Evolutionary conservation across 2,888 invertebrate genomes (phyloP), one percentile per base, ranked within the genome.

Genomic region (Diplolepis rosae): DNA sequence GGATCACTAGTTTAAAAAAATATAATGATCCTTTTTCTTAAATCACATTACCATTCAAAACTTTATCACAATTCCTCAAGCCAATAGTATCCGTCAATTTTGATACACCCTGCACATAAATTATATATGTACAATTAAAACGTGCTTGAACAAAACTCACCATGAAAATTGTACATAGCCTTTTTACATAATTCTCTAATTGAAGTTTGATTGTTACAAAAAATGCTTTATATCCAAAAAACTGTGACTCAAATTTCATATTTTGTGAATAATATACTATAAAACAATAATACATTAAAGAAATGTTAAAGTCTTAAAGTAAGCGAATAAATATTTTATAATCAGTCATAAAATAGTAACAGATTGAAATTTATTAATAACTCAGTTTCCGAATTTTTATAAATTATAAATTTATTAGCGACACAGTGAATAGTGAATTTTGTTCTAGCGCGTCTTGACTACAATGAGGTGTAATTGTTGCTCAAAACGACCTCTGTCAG

Each of bases 381-480:
- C n/a, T n/a, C n/a, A n/a, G n/a, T 22, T 48, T 9, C 9, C 4
- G 22, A 48, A 22, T 48, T 48, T 48, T 18, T 6, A 9, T 2
- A 6, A 45, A n/a, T n/a, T n/a, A n/a, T n/a, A n/a, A n/a, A n/a
- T n/a, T n/a, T n/a, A n/a, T n/a, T n/a, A n/a, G n/a, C n/a, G n/a
- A n/a, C n/a, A n/a, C n/a, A 28, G 51, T n/a, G 4, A 22, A 30
- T 61, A 39, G 56, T 61, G 56, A 61, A 61, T 35, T 61, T 61
- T 22, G 56, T 61, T 61, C 56, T 22, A 61, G 35, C 13, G 22
- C 28, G 7, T 52, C 65, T 45, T 52, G 48, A 67, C 32, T 68
- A 66, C 70, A 48, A 48, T 66, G 71, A 75, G 72, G 72, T 75
- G 72, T 71, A 69, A 72, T 69, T 69, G 72, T 75, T 75, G 75